These are phyloP conservation scores for Cactoblastis cactorum DNA, from an alignment of 2,888 invertebrate species.

Conservation along the genomic window DNA sequence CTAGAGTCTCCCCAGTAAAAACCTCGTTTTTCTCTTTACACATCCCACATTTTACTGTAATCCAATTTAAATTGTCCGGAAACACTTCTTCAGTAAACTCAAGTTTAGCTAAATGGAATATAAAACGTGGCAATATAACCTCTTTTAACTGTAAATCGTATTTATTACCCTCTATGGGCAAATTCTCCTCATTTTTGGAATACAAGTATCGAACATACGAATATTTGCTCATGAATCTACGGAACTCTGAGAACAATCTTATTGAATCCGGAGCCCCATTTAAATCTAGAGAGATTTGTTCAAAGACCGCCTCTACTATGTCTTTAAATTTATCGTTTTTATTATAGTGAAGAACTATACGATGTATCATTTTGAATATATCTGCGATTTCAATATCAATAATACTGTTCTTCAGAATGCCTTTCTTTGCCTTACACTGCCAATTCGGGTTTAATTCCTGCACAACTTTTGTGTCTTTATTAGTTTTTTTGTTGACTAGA, in stretches of 20 bases:
- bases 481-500: slow-evolving; percentile 36
- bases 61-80: slow-evolving; percentile 21
- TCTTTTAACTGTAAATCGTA: slow-evolving; percentile 54
- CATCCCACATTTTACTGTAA: slow-evolving; percentile 38
- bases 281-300: slow-evolving; percentile 29
- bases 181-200: slow-evolving; percentile 21
- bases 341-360: background rate
- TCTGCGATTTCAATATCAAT: background rate
- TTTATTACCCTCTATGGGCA: slow-evolving; percentile 4
- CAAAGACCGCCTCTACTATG: slow-evolving; percentile 18
- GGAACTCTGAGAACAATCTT: slow-evolving; percentile 24
- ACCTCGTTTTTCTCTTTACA: slow-evolving; percentile 29
- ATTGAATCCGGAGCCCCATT: background rate
- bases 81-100: background rate
- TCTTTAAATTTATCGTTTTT: slow-evolving; percentile 1
- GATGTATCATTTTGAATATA: background rate
- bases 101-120: slow-evolving; percentile 25
- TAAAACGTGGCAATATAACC: slow-evolving; percentile 30
- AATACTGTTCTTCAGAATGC: background rate
- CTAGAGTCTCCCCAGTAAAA: slow-evolving; percentile 24
- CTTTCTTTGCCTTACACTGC: slow-evolving; percentile 16
- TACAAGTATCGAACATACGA: slow-evolving; percentile 46
- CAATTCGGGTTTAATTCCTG: slow-evolving; percentile 19
- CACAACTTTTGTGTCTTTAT: slow-evolving; percentile 6
- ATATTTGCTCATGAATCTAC: slow-evolving; percentile 30